Conservation (phyloP, 2,113 vertebrate genomes). For the Actinemys pallida region DNA sequence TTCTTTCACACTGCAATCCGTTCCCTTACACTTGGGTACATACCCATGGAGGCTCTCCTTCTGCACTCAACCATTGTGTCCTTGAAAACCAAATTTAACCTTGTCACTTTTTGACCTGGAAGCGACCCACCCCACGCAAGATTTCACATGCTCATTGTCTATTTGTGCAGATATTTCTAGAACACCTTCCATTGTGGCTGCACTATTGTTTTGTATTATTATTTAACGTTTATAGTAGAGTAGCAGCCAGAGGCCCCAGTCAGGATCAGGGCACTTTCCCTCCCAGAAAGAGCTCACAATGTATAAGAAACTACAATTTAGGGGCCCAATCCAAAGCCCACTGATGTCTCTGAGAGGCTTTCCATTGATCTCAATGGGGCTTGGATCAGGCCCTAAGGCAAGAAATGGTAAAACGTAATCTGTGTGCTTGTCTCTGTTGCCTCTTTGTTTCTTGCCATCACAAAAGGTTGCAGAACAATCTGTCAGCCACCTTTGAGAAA, state of each 20-base stretch:
- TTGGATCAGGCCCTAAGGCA: neutral
- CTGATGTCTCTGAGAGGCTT: neutral
- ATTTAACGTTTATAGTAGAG: neutral
- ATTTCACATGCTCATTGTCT: neutral
- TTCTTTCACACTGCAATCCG: neutral
- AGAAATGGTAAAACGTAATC: neutral
- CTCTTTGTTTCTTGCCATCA: neutral
- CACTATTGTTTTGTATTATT: neutral
- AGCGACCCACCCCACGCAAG: neutral
- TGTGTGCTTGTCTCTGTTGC: neutral
- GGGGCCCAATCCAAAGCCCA: neutral
- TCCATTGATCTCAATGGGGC: neutral
- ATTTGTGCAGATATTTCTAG: neutral
- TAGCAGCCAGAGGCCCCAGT: neutral
- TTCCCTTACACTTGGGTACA: neutral
- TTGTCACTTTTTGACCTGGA: neutral
- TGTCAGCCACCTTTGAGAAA: neutral
- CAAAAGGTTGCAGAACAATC: neutral
- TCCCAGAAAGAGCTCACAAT: neutral
- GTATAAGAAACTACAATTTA: neutral
- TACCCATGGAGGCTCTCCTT: neutral
- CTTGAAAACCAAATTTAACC: neutral
- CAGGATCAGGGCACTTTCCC: neutral
- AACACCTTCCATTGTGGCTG: accelerated
- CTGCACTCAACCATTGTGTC: neutral